A percentile compares a stretch with the other conserved stretches of the same genome.
Evolutionary conservation across 53 echinoderm and acorn worm species (phyloP).

Genomic region (Temnopleurus reevesii): DNA sequence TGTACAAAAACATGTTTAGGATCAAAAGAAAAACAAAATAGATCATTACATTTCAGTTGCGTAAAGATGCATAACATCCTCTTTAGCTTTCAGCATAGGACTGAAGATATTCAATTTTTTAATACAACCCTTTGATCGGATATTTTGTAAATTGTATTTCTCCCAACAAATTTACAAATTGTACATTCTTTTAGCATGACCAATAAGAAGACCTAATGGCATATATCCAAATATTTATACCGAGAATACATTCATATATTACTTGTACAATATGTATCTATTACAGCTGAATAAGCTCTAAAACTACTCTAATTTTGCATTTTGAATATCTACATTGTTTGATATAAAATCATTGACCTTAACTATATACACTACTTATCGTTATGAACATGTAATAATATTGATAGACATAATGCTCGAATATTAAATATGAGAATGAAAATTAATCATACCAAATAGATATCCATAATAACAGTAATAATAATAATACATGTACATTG

Average conservation of each 20-base stretch:
- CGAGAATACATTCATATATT: slow-evolving; percentile 34
- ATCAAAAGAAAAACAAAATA: background rate
- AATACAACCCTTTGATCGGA: background rate
- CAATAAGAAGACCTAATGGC: slow-evolving; percentile 8
- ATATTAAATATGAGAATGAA: slow-evolving; percentile 63
- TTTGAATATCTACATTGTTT: slow-evolving; percentile 52
- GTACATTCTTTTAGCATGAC: background rate
- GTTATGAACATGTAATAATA: slow-evolving; percentile 14
- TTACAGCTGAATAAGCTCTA: slow-evolving; percentile 39
- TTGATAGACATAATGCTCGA: slow-evolving; percentile 50
- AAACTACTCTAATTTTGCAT: slow-evolving; percentile 50
- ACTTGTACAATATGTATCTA: slow-evolving; percentile 46
- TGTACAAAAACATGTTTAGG: background rate
- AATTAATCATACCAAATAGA: slow-evolving; percentile 64
- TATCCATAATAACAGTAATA: slow-evolving; percentile 46
- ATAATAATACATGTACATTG: slow-evolving; percentile 39
- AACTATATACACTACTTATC: slow-evolving; percentile 44
- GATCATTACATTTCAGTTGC: background rate
- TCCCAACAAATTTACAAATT: background rate
- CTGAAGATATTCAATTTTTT: background rate
- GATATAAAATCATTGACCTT: slow-evolving; percentile 54
- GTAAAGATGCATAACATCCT: background rate
- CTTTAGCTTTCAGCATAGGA: background rate
- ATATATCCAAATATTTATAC: slow-evolving; percentile 31
- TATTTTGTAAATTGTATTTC: background rate